Base-by-base conservation (phyloP, 37 sponge, comb jelly and placozoan species). In the Dysidea cf. avara region DNA sequence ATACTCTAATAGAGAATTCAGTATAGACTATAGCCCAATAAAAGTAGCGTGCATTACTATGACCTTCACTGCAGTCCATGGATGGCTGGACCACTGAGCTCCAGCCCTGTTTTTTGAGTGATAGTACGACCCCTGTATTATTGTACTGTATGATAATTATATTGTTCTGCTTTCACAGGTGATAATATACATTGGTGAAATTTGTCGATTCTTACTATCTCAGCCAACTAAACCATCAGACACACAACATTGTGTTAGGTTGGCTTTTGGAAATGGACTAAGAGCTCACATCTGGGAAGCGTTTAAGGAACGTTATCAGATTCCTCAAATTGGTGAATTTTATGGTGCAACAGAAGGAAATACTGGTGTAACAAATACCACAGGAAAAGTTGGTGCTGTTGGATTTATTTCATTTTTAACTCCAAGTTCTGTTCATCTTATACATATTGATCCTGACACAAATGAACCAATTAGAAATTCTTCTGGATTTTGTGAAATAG, bases 331-430 rank as follows among this genome's bases (percentile, higher is more conserved):
- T 56, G 40, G 62, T 16, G 96, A 95, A 65, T 90, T 91, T 71
- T 95, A 95, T 75, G 96, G 89, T 0, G 64, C 96, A 22, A 95
- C 96, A 18, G 96, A 95, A 71, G 92, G 92, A 5, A 92, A 87
- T 63, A 67, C 74, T 9, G 38, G 48, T 25, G 9, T 56, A 1
- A 16, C 71, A 0, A 91, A 91, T 53, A 28, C 37, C 5, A 54
- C 39, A 25, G 76, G 83, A 56, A 80, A 77, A 39, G 69, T 65
- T 5, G 92, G 92, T 0, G 52, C 87, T 52, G 50, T 59, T 66
- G 92, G 92, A 22, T 55, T n/a, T 25, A 31, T 77, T 0, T 65
- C 79, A 0, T 64, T 81, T 5, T 7, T 86, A 14, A 11, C 77
- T 9, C 72, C 88, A 5, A n/a, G n/a, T n/a, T 3, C 21, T 6